A percentile compares a stretch with the other conserved stretches of the same genome.
phyloP scores from a whole-genome alignment of 2,888 invertebrate species.

The Alentia gelatinosa region DNA sequence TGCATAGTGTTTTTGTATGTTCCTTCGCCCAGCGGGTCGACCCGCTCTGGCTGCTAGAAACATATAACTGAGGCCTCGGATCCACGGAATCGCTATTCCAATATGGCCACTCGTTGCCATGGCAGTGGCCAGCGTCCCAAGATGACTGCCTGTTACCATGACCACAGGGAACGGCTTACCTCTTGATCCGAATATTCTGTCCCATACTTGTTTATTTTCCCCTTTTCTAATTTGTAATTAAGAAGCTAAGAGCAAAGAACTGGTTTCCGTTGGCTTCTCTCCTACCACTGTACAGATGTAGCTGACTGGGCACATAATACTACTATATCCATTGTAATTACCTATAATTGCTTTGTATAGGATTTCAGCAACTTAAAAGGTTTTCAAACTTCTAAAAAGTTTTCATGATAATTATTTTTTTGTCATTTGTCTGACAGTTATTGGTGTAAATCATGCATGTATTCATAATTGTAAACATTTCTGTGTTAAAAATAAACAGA shows the following conservation, averaged over 20 bases:
- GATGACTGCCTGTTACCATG: slow-evolving; percentile 24
- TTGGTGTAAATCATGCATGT: slow-evolving; percentile 65
- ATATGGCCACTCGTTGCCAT: background rate
- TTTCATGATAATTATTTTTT: slow-evolving; percentile 71
- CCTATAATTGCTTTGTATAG: slow-evolving; percentile 61
- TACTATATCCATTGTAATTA: slow-evolving; percentile 54
- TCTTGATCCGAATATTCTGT: slow-evolving; percentile 45
- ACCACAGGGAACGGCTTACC: background rate
- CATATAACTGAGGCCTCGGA: background rate
- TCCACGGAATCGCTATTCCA: slow-evolving; percentile 11
- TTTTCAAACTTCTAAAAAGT: slow-evolving; percentile 60
- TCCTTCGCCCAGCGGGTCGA: background rate
- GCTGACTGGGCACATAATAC: slow-evolving; percentile 55
- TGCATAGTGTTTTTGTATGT: slow-evolving; percentile 49
- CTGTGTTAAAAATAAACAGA: slow-evolving; percentile 63
- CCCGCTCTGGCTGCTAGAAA: slow-evolving; percentile 10
- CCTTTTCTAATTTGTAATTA: slow-evolving; percentile 51
- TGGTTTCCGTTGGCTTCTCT: slow-evolving; percentile 39
- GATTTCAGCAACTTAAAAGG: slow-evolving; percentile 58
- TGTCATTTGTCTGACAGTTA: slow-evolving; percentile 72
- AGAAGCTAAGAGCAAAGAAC: slow-evolving; percentile 30
- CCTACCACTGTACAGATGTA: slow-evolving; percentile 52
- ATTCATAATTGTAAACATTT: slow-evolving; percentile 65
- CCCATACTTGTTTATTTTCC: slow-evolving; percentile 32
- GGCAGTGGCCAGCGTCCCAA: slow-evolving; percentile 20